Evolutionary conservation across 2,113 vertebrate species (phyloP), one percentile per base, ranked within the genome.

Genomic region (Microtus pennsylvanicus): DNA sequence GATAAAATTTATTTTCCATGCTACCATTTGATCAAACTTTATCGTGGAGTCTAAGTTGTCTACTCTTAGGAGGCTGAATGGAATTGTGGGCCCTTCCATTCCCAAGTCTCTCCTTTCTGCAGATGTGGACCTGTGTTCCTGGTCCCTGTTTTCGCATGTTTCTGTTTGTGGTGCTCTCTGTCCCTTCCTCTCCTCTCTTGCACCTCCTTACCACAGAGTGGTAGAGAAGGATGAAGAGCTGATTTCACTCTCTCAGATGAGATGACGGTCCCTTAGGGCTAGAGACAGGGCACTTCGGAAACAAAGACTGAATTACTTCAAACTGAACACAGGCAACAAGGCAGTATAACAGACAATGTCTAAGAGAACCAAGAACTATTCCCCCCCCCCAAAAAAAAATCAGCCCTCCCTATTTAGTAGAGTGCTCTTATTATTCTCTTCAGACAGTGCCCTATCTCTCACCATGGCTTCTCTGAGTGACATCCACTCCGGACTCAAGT

Each of bases 391-490:
- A 42, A 45, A 3, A 4, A 55, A 93, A 94, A 92, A 94, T 91
- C 86, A 96, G 58, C 93, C 81, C 63, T 82, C 52, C 33, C 93
- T 93, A 78, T 94, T 96, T 95, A 45, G 72, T 70, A 82, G 65
- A 97, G 42, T 26, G 72, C 87, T 95, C 93, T 97, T 69, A 90
- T 93, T 89, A 97, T 97, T 97, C 97, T 90, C 50, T 91, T 98
- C 92, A 38, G 83, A 98, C 87, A 47, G 45, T 96, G 75, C 94
- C 97, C 96, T 74, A 93, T 97, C 94, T 89, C 91, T 94, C 93
- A 87, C 82, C 81, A 95, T 67, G 94, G 90, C 95, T 93, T 97
- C 92, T 52, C 52, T 89, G 77, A 97, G 80, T 90, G 90, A 83
- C 91, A 89, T 80, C 94, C 19, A 89, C 67, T 75, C 63, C 3